A percentile compares a stretch with the other conserved stretches of the same genome.
Evolutionary conservation across 2,888 invertebrate species (phyloP).

Genomic region (Saturnia japonica): DNA sequence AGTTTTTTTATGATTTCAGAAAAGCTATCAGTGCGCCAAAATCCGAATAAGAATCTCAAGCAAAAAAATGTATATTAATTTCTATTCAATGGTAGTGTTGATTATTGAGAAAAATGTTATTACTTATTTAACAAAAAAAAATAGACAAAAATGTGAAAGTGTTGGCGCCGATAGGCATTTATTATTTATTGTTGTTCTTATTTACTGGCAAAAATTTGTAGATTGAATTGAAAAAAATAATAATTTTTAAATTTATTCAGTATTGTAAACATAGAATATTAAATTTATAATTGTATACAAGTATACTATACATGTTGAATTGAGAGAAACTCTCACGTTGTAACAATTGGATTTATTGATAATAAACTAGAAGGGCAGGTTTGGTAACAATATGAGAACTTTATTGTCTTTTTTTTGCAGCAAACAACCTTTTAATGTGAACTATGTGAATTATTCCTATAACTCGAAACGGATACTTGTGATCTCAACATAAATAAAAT

Average conservation of each 20-base stretch:
- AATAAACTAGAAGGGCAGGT: not conserved
- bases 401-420: not conserved
- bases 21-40: too few relatives aligned
- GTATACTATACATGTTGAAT: slow-evolving; percentile 3
- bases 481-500: not conserved
- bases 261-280: not conserved
- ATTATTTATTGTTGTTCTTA: too few relatives aligned
- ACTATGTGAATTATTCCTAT: not conserved
- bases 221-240: too few relatives aligned
- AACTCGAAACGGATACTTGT: not conserved
- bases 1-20: too few relatives aligned
- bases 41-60: too few relatives aligned
- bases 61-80: too few relatives aligned
- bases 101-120: too few relatives aligned
- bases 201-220: too few relatives aligned
- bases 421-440: not conserved
- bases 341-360: not conserved
- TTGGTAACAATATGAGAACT: not conserved
- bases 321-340: not conserved
- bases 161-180: too few relatives aligned
- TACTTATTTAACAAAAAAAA: too few relatives aligned
- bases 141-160: too few relatives aligned
- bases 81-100: too few relatives aligned
- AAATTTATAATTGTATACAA: not conserved
- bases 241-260: not conserved